Base-by-base conservation (phyloP, 2,113 vertebrate species). In the Trichechus manatus region DNA sequence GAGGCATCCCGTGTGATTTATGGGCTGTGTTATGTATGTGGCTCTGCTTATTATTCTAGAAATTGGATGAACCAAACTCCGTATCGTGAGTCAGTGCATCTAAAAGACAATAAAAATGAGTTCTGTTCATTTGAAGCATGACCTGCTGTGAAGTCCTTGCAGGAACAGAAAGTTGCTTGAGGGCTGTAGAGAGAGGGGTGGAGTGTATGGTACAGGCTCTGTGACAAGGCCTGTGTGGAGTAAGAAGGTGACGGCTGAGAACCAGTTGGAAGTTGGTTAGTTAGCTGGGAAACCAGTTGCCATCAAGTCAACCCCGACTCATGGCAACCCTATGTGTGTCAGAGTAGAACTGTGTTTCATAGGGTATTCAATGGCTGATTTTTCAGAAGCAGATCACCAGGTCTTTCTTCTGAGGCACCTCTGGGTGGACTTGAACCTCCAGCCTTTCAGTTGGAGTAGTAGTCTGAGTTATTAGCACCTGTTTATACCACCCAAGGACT, bases 31-130 rank as follows among this genome's bases (percentile, higher is more conserved):
- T 25, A 47, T 56, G 75, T 89, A 1, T 0, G 17, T 15, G 56
- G n/a, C 47, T 53, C 81, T 53, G 11, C 6, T 39, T 17, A 25
- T 87, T 42, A 15, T 14, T 22, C 4, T 19, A 53, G 86, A 29
- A 72, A 20, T 5, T 56, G 17, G 77, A 29, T 42, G 70, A n/a
- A 64, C 42, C 20, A 9, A 9, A 50, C 42, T 23, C 64, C 0
- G 0, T 56, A 4, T 68, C 6, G 0, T 29, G 5, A 61, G 47
- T 23, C 7, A 20, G 3, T 23, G 22, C 23, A 22, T 47, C 25
- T 13, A 8, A 53, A 66, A 70, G 50, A 50, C 17, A 8, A 9
- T 13, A 27, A 22, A 27, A n/a, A 50, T 31, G 44, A 59, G 33
- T 75, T 42, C 85, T 75, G 8, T 42, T 13, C 39, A 53, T 83